Percentiles rank a stretch among this genome's conserved stretches.
These are phyloP conservation scores for Venustoraphidia nigricollis DNA, from an alignment of 2,888 invertebrate genomes.

Conservation along the genomic window DNA sequence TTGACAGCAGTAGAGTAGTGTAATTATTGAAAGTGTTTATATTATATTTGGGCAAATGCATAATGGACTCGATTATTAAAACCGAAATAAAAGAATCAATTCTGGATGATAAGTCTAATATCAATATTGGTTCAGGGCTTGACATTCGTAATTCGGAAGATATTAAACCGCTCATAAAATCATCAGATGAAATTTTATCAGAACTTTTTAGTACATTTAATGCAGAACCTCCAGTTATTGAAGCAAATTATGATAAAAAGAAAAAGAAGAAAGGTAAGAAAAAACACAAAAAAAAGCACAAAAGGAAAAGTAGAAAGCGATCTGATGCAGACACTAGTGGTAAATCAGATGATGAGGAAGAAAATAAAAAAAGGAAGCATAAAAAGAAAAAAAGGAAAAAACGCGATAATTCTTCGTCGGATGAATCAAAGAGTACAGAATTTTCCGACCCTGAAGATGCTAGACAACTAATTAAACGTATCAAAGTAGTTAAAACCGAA, in stretches of 20 bases:
- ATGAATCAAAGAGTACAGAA: constrained; percentile 3
- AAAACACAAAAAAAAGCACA: constrained; percentile 44
- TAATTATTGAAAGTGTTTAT: too few species aligned
- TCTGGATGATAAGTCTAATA: too few species aligned
- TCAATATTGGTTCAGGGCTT: too few species aligned
- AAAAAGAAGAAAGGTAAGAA: constrained; percentile 40
- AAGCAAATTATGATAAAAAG: constrained; percentile 28
- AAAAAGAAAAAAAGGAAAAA: constrained; percentile 29
- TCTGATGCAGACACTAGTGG: constrained; percentile 22
- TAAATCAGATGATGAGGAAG: constrained; percentile 18
- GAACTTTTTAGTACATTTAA: constrained; percentile 69
- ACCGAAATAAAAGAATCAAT: too few species aligned
- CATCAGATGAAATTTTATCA: constrained; percentile 65
- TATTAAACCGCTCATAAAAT: constrained; percentile 32
- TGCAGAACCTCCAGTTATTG: constrained; percentile 44
- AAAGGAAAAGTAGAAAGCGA: constrained; percentile 29
- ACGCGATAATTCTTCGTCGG: constrained; percentile 15
- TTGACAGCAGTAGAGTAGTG: too few species aligned
- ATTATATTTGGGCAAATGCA: too few species aligned
- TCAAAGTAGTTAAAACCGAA: too few species aligned
- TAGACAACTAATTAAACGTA: neutral
- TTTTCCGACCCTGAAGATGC: neutral
- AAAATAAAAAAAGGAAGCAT: constrained; percentile 17
- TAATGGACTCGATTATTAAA: too few species aligned
- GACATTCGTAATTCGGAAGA: neutral